Evolutionary conservation across 2,113 vertebrate genomes (phyloP).

Genomic region (Reinhardtius hippoglossoides): DNA sequence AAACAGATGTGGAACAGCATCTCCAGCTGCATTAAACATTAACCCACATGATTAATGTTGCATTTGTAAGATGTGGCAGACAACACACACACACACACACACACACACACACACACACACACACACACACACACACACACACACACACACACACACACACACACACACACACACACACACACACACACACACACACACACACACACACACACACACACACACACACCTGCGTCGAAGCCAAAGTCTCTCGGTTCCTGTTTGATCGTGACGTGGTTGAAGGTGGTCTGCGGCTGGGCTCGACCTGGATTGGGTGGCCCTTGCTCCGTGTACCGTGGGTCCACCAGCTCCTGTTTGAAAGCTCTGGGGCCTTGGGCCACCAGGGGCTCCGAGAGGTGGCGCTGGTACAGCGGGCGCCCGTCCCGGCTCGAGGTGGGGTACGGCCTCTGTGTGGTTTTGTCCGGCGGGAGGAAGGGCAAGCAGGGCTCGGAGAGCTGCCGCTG

Average conservation of each 20-base stretch:
- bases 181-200: no score
- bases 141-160: no score
- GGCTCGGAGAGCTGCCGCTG: slow-evolving; percentile 94
- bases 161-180: no score
- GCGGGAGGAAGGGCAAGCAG: slow-evolving; percentile 74
- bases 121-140: no score
- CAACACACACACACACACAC: slow-evolving; percentile 41
- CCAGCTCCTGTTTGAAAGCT: slow-evolving; percentile 92
- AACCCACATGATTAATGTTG: neutral
- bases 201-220: neutral
- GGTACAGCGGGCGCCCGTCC: slow-evolving; percentile 86
- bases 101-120: no score
- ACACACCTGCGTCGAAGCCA: slow-evolving; percentile 89
- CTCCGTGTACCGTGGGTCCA: slow-evolving; percentile 87
- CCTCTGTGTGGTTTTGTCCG: slow-evolving; percentile 64
- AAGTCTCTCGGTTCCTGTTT: slow-evolving; percentile 95
- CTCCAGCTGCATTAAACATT: neutral
- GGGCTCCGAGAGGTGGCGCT: slow-evolving; percentile 92
- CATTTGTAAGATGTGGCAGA: neutral
- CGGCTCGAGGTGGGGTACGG: slow-evolving; percentile 80
- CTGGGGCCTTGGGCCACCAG: slow-evolving; percentile 82
- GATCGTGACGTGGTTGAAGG: slow-evolving; percentile 88
- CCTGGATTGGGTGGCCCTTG: slow-evolving; percentile 74
- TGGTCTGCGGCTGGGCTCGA: slow-evolving; percentile 57
- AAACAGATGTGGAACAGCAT: neutral